A percentile compares a stretch with the other conserved stretches of the same genome.
These are phyloP conservation scores for Cyclophora punctaria DNA, from an alignment of 2,888 invertebrate genomes.

Conservation along the genomic window DNA sequence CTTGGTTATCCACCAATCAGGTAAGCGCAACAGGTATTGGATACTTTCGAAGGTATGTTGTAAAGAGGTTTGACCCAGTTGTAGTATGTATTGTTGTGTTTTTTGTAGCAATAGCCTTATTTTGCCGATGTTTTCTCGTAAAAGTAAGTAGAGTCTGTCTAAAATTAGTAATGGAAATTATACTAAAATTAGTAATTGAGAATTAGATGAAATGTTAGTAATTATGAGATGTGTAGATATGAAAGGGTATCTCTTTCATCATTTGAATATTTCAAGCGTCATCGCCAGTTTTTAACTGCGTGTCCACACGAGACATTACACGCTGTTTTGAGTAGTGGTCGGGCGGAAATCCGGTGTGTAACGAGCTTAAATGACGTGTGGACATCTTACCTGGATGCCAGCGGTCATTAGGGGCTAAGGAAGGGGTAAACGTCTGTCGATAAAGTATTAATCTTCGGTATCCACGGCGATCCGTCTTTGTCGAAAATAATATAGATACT, in stretches of 20 bases:
- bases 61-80: too few relatives aligned
- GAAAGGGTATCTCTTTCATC: slow-evolving; percentile 12
- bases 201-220: too few relatives aligned
- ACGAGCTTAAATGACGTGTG: slow-evolving; percentile 61
- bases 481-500: too few relatives aligned
- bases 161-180: too few relatives aligned
- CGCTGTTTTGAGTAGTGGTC: slow-evolving; percentile 43
- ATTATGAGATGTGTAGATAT: too few relatives aligned
- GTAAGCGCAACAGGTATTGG: slow-evolving; percentile 1
- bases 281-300: slow-evolving; percentile 6
- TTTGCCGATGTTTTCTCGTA: too few relatives aligned
- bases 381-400: slow-evolving; percentile 61
- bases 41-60: background rate
- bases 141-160: too few relatives aligned
- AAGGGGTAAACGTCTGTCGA: slow-evolving; percentile 10
- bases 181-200: too few relatives aligned
- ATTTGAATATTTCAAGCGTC: slow-evolving; percentile 2
- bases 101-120: too few relatives aligned
- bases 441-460: background rate
- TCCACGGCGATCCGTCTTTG: background rate
- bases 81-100: too few relatives aligned
- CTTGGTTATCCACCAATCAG: slow-evolving; percentile 33
- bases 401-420: slow-evolving; percentile 48
- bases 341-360: slow-evolving; percentile 62
- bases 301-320: slow-evolving; percentile 41